Evolutionary conservation across 2,113 vertebrate species (phyloP), one percentile per base, ranked within the genome.

Genomic region (Zosterops japonicus): DNA sequence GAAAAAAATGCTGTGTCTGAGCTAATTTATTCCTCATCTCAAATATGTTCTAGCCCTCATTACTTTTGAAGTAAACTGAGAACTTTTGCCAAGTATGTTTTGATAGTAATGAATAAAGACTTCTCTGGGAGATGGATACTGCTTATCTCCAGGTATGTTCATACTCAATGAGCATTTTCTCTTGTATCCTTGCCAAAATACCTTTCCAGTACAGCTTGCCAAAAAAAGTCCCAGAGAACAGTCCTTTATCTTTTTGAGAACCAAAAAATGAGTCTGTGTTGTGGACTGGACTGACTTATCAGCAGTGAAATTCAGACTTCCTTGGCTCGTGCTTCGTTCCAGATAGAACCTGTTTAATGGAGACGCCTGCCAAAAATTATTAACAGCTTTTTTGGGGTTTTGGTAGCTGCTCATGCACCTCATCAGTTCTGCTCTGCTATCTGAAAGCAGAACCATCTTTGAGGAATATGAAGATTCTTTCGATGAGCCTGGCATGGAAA

Each of bases 81-180:
- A 92, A 86, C 24, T 83, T 83, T 42, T 88, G 77, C 71, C 94
- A 94, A 92, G 57, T 71, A 83, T 47, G 29, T 90, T 87, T 92
- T 83, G 79, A 84, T 87, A 49, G 57, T 55, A 79, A 80, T 91
- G 93, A 94, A 84, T 71, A 75, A 92, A 89, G 81, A 22, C 71
- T 60, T 79, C 31, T 80, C 64, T 60, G 72, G 61, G 95, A 79
- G 46, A 56, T 74, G 83, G 64, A 68, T 78, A 5, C 67, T 64
- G 60, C 61, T 94, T n/a, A 49, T 94, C 79, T 56, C 83, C 71
- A 74, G 64, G 60, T 71, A 74, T 18, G 59, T 22, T 87, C 67
- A 36, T 14, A 89, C 55, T 59, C 53, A 76, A 52, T 63, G 80
- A 91, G 31, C 36, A 18, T 87, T 86, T 82, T 55, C 39, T 35